Percentiles rank a stretch among this genome's conserved stretches.
These are phyloP conservation scores for Orthosia cruda DNA, from an alignment of 2,888 invertebrate genomes.

Conservation along the genomic window DNA sequence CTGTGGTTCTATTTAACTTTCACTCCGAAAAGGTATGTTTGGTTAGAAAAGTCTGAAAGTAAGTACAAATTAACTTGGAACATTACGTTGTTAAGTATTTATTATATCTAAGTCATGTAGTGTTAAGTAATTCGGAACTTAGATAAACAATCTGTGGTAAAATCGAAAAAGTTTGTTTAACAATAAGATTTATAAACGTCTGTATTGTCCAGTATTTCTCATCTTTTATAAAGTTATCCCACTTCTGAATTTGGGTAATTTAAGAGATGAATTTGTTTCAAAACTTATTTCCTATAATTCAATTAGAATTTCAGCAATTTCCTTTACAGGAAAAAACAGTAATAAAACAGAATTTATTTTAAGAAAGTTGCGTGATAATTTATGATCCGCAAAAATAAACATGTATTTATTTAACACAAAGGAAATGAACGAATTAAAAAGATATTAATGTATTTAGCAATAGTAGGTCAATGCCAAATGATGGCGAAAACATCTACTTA, in stretches of 20 bases:
- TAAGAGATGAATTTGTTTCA: constrained; percentile 11
- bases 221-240: not conserved
- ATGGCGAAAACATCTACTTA: constrained; percentile 56
- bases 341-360: not conserved
- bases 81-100: not conserved
- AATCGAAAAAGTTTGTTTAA: not conserved
- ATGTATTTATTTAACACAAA: not conserved
- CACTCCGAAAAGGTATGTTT: not conserved
- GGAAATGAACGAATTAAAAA: constrained; percentile 15
- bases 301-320: constrained; percentile 15
- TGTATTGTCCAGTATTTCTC: not conserved
- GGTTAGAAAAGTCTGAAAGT: constrained; percentile 12
- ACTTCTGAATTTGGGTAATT: constrained; percentile 12
- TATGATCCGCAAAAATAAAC: not conserved
- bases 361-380: not conserved
- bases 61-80: constrained; percentile 14
- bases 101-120: not conserved
- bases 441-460: constrained; percentile 18
- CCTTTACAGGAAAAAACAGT: not conserved
- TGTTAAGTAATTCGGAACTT: not conserved
- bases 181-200: not conserved
- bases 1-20: constrained; percentile 20
- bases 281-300: constrained; percentile 21
- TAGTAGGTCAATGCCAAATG: constrained; percentile 61
- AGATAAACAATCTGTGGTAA: not conserved